Evolutionary conservation across 2,113 vertebrate species (phyloP), one percentile per base, ranked within the genome.

Genomic region (Amblyornis subalaris): DNA sequence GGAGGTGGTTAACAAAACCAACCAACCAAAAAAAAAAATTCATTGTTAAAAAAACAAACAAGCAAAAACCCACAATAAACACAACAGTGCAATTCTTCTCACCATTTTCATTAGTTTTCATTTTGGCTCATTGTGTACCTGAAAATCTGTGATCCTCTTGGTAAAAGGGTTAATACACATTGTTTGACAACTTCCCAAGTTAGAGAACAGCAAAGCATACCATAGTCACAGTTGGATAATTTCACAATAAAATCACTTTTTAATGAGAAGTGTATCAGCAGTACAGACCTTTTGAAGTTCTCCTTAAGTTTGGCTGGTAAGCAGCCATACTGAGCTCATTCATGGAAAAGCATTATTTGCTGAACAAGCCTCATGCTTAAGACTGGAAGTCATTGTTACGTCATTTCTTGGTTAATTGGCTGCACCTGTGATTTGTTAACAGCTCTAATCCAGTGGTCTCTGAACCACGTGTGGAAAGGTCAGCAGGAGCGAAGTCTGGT

Each of bases 341-440:
- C 87, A 91, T 96, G 78, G 86, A 93, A 96, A 96, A 92, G 90
- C 81, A 77, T 91, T 83, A 73, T 83, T 96, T 96, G 82, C 83
- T 73, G 71, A 89, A 93, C 89, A 50, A 81, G 88, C 71, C 47
- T 89, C 47, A 65, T 90, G n/a, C 93, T 95, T 92, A 95, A 95
- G 86, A 96, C 86, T 92, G 85, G 74, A 97, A 97, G 97, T 97
- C 92, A 89, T 93, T 38, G 92, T 94, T 95, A 97, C 84, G 9
- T 97, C 96, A 97, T 89, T 96, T 90, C 48, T 93, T 89, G 51
- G 55, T 96, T 98, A 98, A 98, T 98, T 98, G 97, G 97, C 96
- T 98, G 97, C 98, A 98, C 98, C 98, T 98, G 98, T 98, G 97
- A 97, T 96, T 98, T 97, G 96, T 98, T 98, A 98, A 98, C 89